A percentile compares a stretch with the other conserved stretches of the same genome.
phyloP scores from a whole-genome alignment of 1,140 invertebrate genomes.

The Apis dorsata region DNA sequence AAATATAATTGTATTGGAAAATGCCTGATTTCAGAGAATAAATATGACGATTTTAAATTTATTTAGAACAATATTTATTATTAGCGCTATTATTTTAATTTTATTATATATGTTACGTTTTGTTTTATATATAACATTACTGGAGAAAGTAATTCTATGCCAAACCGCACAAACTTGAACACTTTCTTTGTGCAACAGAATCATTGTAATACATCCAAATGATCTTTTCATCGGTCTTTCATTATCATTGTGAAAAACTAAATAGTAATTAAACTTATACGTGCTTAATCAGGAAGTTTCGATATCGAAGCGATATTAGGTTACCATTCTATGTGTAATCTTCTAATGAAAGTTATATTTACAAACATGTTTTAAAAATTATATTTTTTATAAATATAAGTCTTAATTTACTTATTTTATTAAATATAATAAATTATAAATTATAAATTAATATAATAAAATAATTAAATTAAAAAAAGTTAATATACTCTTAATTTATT shows the following conservation, averaged over 20 bases:
- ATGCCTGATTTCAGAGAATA: too few species aligned
- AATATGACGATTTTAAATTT: too few species aligned
- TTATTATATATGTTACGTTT: background rate
- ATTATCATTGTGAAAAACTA: background rate
- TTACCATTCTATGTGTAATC: background rate
- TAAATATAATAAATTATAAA: too few species aligned
- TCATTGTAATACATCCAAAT: background rate
- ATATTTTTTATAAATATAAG: background rate
- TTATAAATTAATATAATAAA: too few species aligned
- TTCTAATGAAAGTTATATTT: background rate
- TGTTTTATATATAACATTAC: background rate
- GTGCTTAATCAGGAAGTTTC: conserved; percentile 17
- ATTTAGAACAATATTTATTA: background rate
- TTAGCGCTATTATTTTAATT: background rate
- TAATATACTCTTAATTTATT: too few species aligned
- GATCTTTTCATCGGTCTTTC: too few species aligned
- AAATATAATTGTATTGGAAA: too few species aligned
- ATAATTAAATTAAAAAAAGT: too few species aligned
- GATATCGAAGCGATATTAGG: background rate
- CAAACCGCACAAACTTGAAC: conserved; percentile 20
- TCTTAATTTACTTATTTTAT: too few species aligned
- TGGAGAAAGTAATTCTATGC: conserved; percentile 17
- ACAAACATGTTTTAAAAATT: background rate
- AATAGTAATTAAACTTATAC: conserved; percentile 8
- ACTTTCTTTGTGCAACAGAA: conserved; percentile 33